These are phyloP conservation scores for Ondatra zibethicus DNA, from an alignment of 2,113 vertebrate genomes.

Conservation along the genomic window DNA sequence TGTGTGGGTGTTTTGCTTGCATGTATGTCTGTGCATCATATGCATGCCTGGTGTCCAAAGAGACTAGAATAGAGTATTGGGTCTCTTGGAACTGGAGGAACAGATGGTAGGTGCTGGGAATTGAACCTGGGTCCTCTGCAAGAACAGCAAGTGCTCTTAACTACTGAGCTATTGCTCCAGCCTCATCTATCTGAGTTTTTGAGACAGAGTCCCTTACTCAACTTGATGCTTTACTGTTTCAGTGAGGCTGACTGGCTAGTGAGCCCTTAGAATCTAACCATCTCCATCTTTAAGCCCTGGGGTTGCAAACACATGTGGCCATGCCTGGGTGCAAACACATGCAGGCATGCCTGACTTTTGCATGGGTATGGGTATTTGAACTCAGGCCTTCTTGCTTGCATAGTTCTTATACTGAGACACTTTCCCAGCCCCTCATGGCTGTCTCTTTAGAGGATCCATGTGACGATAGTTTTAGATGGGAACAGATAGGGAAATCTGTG, in stretches of 20 bases:
- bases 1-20: background rate
- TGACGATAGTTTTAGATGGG: constrained; percentile 23
- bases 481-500: background rate
- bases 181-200: background rate
- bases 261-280: background rate
- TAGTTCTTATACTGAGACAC: background rate
- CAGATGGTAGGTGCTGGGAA: background rate
- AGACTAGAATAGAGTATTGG: background rate
- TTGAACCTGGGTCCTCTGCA: background rate
- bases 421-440: background rate
- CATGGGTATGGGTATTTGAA: background rate
- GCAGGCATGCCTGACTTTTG: background rate
- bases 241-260: background rate
- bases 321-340: background rate
- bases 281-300: background rate
- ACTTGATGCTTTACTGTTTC: background rate
- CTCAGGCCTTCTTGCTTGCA: background rate
- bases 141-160: background rate
- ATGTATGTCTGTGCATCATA: background rate
- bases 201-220: background rate
- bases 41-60: background rate
- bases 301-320: background rate
- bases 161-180: background rate
- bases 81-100: background rate
- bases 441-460: background rate